Conservation (phyloP, 2,888 invertebrate species). For the Nomada fucata region DNA sequence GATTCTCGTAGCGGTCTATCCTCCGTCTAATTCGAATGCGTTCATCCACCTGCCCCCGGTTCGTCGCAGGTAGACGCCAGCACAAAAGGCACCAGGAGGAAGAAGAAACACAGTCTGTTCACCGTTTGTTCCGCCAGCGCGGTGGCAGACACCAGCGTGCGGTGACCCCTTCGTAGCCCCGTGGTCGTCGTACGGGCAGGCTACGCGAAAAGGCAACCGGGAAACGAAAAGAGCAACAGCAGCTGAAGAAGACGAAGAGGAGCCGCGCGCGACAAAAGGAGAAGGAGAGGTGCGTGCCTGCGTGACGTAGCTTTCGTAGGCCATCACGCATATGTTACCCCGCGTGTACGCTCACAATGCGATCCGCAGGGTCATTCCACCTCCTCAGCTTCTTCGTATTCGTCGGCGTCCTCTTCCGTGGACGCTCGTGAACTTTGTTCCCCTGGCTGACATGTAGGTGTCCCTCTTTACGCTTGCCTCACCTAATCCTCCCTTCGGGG, state of each 20-base stretch:
- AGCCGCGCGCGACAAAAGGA: conserved; percentile 57
- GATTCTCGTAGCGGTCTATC: no score
- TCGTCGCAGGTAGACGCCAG: background rate
- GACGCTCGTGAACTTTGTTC: conserved; percentile 51
- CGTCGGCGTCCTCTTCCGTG: conserved; percentile 49
- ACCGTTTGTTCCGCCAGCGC: conserved; percentile 65
- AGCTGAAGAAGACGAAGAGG: conserved; percentile 37
- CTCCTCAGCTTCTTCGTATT: conserved; percentile 60
- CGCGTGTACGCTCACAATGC: conserved; percentile 69
- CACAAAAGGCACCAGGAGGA: conserved; percentile 31
- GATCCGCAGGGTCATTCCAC: conserved; percentile 75
- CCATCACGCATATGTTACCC: conserved; percentile 81
- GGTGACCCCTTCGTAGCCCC: conserved; percentile 65
- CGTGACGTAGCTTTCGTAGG: conserved; percentile 80
- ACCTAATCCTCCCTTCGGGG: conserved; percentile 44
- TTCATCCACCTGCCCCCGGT: conserved; percentile 34
- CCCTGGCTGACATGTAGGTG: conserved; percentile 53
- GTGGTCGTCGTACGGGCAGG: conserved; percentile 26
- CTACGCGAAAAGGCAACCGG: conserved; percentile 37
- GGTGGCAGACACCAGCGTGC: conserved; percentile 65
- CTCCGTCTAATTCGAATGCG: background rate
- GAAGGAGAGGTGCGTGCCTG: conserved; percentile 73
- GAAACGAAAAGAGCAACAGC: conserved; percentile 52
- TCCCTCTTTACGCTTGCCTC: conserved; percentile 24
- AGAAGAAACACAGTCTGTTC: conserved; percentile 41